Conservation (phyloP, 2,797 vertebrate species). For the Gorsachius magnificus region DNA sequence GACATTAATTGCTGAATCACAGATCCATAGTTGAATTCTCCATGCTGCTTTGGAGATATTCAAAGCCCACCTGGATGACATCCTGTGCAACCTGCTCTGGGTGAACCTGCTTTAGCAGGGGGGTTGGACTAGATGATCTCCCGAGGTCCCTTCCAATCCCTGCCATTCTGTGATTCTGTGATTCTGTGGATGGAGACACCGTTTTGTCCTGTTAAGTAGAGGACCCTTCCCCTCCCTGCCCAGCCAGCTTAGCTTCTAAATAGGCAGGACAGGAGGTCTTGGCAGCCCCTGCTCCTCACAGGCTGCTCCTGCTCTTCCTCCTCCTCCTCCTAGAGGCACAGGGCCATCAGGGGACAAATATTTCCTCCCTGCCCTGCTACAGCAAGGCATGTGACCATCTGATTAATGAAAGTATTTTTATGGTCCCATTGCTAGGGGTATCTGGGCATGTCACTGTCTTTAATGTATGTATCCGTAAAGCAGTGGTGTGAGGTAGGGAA, state of each 20-base stretch:
- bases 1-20: background rate
- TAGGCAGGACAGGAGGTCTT: background rate
- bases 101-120: no score
- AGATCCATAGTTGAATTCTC: background rate
- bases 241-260: background rate
- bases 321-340: fast-evolving
- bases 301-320: background rate
- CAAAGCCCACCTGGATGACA: no score
- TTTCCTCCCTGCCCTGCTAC: background rate
- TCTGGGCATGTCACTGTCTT: background rate
- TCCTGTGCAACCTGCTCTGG: no score
- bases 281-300: background rate
- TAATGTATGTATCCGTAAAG: background rate
- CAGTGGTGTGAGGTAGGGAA: slow-evolving; percentile 29
- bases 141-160: no score
- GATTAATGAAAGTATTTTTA: background rate
- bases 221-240: background rate
- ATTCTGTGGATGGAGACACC: background rate
- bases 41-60: no score
- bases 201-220: background rate
- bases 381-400: background rate
- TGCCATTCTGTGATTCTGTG: no score
- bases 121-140: no score
- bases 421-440: background rate
- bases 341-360: background rate